phyloP scores from a whole-genome alignment of 2,888 invertebrate genomes.

The Drosophila leonis region DNA sequence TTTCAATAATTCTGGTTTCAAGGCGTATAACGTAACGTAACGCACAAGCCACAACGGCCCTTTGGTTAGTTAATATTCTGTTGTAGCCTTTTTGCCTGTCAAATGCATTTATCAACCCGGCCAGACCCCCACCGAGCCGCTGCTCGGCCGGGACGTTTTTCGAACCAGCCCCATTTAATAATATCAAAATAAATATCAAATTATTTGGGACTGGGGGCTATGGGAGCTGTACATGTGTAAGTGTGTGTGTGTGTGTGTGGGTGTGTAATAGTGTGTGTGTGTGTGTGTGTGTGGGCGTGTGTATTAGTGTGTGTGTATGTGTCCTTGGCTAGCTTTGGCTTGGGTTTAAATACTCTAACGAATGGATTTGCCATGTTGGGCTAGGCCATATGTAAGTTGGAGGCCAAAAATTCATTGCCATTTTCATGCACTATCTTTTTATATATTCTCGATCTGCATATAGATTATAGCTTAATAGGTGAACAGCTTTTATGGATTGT shows the following conservation, averaged over 20 bases:
- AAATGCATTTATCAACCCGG: constrained; percentile 35
- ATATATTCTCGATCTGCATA: too few species aligned
- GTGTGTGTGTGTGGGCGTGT: not conserved
- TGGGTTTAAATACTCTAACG: constrained; percentile 1
- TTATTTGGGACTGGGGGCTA: constrained; percentile 18
- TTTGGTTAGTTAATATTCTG: constrained; percentile 17
- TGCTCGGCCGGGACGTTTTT: not conserved
- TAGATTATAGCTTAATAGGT: too few species aligned
- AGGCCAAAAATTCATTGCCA: not conserved
- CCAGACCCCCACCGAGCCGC: not conserved
- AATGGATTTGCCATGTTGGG: not conserved
- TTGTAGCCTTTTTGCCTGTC: constrained; percentile 26
- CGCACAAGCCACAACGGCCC: not conserved
- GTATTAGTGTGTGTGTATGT: not conserved
- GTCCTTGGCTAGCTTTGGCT: not conserved
- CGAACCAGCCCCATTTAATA: constrained; percentile 26
- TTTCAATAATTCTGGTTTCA: constrained; percentile 20
- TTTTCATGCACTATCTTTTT: too few species aligned
- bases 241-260: not conserved
- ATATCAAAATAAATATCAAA: constrained; percentile 50
- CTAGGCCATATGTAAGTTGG: too few species aligned
- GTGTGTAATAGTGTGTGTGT: not conserved
- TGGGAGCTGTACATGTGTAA: not conserved
- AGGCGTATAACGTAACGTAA: not conserved
- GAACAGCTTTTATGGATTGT: too few species aligned